phyloP scores from a whole-genome alignment of 2,888 invertebrate species.

The Thymelicus sylvestris region DNA sequence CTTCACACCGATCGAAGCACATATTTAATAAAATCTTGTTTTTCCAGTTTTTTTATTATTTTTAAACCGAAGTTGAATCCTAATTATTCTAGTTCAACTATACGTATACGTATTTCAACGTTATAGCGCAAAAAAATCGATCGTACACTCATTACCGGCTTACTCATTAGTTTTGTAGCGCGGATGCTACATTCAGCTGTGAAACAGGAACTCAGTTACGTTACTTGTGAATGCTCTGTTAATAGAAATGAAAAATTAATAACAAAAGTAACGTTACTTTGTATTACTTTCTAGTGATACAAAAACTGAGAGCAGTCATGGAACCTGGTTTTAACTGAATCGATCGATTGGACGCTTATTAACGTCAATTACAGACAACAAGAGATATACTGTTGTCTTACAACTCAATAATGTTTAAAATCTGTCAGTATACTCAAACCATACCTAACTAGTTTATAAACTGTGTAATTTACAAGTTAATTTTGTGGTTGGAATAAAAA shows the following conservation, averaged over 20 bases:
- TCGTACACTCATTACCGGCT: slow-evolving; percentile 1
- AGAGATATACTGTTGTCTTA: no score
- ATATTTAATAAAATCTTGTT: no score
- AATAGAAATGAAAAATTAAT: slow-evolving; percentile 2
- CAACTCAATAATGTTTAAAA: no score
- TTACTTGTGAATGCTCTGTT: slow-evolving; percentile 1
- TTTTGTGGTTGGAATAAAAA: no score
- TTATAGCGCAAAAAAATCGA: slow-evolving; percentile 1
- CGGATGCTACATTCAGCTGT: not conserved
- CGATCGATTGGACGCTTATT: slow-evolving; percentile 11
- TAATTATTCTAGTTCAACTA: no score
- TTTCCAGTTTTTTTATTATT: no score
- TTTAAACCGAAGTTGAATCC: no score
- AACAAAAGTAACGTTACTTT: slow-evolving; percentile 5
- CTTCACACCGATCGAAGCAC: no score
- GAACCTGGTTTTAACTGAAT: slow-evolving; percentile 4
- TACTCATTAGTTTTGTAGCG: slow-evolving; percentile 9
- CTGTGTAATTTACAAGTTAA: no score
- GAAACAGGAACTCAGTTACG: slow-evolving; percentile 5
- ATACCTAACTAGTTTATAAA: no score
- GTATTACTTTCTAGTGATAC: not conserved
- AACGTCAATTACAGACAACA: not conserved
- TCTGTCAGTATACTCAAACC: no score
- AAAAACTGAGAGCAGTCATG: slow-evolving; percentile 1
- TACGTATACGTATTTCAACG: not conserved